A percentile compares a stretch with the other conserved stretches of the same genome.
These are phyloP conservation scores for Liasis olivaceus DNA, from an alignment of 2,797 vertebrate genomes.

Conservation along the genomic window DNA sequence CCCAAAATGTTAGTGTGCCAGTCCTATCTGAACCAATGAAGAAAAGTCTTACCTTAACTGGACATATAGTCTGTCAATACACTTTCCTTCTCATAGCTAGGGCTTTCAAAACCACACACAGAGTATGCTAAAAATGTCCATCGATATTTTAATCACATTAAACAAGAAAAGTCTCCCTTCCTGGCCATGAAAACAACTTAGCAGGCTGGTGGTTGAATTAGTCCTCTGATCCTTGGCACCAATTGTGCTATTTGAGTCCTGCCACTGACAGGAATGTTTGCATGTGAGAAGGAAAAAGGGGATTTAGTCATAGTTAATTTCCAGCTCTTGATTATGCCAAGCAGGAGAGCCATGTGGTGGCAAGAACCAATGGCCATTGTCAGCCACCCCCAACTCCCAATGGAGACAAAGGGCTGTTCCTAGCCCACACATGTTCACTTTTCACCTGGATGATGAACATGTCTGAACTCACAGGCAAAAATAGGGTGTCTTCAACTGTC, in stretches of 20 bases:
- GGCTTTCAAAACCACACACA: slow-evolving; percentile 33
- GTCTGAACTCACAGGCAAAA: slow-evolving; percentile 32
- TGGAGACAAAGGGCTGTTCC: slow-evolving; percentile 38
- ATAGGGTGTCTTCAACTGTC: background rate
- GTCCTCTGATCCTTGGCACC: slow-evolving; percentile 12
- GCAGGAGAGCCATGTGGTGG: slow-evolving; percentile 45
- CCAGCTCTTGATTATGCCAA: slow-evolving; percentile 61
- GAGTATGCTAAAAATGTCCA: slow-evolving; percentile 44
- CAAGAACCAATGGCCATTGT: slow-evolving; percentile 44
- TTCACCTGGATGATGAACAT: slow-evolving; percentile 17
- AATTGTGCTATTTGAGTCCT: slow-evolving; percentile 39
- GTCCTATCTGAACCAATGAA: background rate
- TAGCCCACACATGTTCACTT: slow-evolving; percentile 18
- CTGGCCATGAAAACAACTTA: slow-evolving; percentile 47
- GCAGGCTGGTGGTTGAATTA: slow-evolving; percentile 37
- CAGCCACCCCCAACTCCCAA: background rate
- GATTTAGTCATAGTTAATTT: slow-evolving; percentile 57
- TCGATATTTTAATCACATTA: slow-evolving; percentile 54
- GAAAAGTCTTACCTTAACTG: slow-evolving; percentile 4
- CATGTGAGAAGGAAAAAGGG: slow-evolving; percentile 51
- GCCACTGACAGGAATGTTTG: slow-evolving; percentile 54
- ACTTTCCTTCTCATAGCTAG: background rate
- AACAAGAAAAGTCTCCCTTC: slow-evolving; percentile 40
- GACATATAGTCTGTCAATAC: slow-evolving; percentile 19
- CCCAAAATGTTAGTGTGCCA: background rate